Conservation (phyloP, 2,888 invertebrate genomes). For the Cryptosula pallasiana region DNA sequence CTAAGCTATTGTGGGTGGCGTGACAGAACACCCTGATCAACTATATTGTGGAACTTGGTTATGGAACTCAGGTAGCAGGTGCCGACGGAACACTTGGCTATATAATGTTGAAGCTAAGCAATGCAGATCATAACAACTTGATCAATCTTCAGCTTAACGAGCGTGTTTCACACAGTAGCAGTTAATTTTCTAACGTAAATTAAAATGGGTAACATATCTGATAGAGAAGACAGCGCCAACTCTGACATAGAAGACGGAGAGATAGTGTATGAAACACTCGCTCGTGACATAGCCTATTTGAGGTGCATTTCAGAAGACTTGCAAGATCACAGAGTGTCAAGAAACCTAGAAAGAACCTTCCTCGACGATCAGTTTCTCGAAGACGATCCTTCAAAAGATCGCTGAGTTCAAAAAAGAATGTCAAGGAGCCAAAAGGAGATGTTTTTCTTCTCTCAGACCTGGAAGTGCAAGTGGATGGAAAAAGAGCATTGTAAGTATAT, state of each 20-base stretch:
- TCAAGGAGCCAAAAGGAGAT: background rate
- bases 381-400: background rate
- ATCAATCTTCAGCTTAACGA: no score
- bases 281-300: background rate
- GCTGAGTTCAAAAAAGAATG: background rate
- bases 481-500: background rate
- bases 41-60: no score
- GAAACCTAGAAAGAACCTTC: background rate
- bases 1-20: no score
- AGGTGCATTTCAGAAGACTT: background rate
- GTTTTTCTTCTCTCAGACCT: background rate
- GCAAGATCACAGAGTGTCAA: background rate
- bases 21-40: no score
- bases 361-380: background rate
- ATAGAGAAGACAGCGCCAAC: background rate
- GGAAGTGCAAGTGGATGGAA: background rate
- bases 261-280: background rate
- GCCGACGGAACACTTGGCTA: no score
- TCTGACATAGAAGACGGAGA: background rate
- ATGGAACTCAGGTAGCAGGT: no score
- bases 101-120: no score
- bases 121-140: no score
- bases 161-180: no score
- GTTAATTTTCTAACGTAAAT: no score
- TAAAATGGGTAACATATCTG: background rate